phyloP scores from a whole-genome alignment of 2,113 vertebrate genomes.

The Herpetotheres cachinnans region DNA sequence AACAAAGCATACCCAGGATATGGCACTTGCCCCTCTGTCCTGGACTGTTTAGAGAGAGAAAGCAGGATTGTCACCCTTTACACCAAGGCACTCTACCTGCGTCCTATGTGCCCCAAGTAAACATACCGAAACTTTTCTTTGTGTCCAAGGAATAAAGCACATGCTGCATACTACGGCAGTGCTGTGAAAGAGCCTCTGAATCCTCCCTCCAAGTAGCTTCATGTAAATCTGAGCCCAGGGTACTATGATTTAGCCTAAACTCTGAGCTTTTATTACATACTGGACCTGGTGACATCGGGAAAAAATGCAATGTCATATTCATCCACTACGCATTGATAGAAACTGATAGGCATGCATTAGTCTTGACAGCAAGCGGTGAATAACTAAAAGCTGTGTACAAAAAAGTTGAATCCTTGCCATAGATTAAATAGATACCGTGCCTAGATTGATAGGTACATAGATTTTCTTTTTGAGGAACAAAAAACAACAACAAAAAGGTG shows the following conservation, averaged over 20 bases:
- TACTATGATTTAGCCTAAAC: background rate
- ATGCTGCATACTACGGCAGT: background rate
- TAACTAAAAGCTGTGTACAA: conserved; percentile 3
- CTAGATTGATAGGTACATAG: conserved; percentile 30
- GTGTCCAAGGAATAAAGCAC: background rate
- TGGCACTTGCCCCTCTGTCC: background rate
- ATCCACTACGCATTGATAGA: conserved; percentile 1
- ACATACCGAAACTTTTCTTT: background rate
- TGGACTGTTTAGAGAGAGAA: background rate
- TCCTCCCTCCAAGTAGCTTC: background rate
- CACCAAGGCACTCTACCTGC: background rate
- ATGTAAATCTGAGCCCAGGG: background rate
- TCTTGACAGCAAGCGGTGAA: conserved; percentile 38
- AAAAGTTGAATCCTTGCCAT: conserved; percentile 34
- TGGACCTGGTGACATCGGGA: background rate
- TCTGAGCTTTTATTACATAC: background rate
- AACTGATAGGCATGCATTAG: conserved; percentile 50
- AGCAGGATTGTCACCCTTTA: background rate
- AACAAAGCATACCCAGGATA: background rate
- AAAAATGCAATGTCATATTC: conserved; percentile 48
- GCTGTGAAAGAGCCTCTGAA: background rate
- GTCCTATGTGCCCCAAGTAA: background rate
- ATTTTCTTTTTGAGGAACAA: background rate
- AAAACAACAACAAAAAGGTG: conserved; percentile 14
- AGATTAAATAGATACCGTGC: conserved; percentile 19